Percentiles rank a stretch among this genome's conserved stretches.
phyloP scores from a whole-genome alignment of 2,888 invertebrate species.

The Petrophora chlorosata region DNA sequence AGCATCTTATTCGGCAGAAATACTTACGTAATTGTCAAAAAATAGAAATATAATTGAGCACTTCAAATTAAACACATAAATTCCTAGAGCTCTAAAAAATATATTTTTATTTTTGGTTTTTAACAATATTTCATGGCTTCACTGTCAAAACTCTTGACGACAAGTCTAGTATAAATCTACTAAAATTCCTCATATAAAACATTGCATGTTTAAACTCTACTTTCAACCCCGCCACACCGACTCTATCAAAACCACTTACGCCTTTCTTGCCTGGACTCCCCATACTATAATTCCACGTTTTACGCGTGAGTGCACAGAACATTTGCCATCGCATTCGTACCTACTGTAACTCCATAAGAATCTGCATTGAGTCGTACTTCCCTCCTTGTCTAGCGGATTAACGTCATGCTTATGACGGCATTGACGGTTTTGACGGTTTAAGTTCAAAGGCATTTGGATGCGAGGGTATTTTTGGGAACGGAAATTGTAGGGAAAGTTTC shows the following conservation, averaged over 20 bases:
- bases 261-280: constrained; percentile 54
- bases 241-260: constrained; percentile 55
- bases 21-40: no score
- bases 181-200: no score
- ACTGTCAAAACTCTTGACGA: no score
- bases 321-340: constrained; percentile 77
- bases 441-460: constrained; percentile 61
- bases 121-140: no score
- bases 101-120: no score
- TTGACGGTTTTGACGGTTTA: constrained; percentile 71
- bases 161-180: no score
- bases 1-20: no score
- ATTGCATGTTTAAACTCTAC: no score
- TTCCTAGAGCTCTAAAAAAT: no score
- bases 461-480: constrained; percentile 42
- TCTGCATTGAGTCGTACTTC: constrained; percentile 65
- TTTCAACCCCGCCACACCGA: background rate
- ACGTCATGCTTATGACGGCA: constrained; percentile 75
- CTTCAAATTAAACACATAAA: no score
- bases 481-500: constrained; percentile 33
- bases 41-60: no score
- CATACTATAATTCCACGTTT: constrained; percentile 73
- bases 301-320: constrained; percentile 80
- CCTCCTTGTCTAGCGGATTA: constrained; percentile 71
- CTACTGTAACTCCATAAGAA: constrained; percentile 56